Base-by-base conservation (phyloP, 2,888 invertebrate species). In the Phlogophora meticulosa region DNA sequence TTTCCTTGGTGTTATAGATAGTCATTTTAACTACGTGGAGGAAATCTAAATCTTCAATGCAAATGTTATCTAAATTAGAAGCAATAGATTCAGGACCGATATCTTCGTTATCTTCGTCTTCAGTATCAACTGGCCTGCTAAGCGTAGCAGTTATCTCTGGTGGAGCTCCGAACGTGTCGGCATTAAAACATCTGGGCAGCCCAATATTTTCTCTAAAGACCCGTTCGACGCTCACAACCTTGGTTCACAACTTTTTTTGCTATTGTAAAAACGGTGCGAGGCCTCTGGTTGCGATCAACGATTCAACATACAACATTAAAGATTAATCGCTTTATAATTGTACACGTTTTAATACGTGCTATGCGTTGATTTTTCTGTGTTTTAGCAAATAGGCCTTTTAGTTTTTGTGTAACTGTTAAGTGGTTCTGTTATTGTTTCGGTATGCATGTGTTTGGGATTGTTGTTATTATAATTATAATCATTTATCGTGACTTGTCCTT, bases 291-390 rank as follows among this genome's bases (percentile, higher is more conserved):
- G 64, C 53, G 65, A 65, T 70, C 57, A 72, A 61, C 60, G 65
- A 72, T 73, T 69, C 61, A 76, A 60, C 62, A 66, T 73, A 81
- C 78, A 72, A 59, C 72, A 69, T 77, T 24, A 53, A 63, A 65
- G 65, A 80, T 78, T 81, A 77, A 77, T 78, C 80, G 78, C 73
- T 73, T 69, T 78, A 63, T 79, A 69, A 69, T 78, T 69, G 75
- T 74, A 69, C 57, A 45, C 49, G 60, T 69, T 78, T 73, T 68
- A 78, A 58, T 57, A 55, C 58, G 42, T 24, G 40, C 45, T 13
- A 72, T 77, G 34, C 58, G 78, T 73, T 71, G 73, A 77, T 64
- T 74, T n/a, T 77, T 77, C 74, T 42, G 64, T 72, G 56, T 77
- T 77, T 74, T 64, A 58, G 49, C 72, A 72, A 74, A 72, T 59